Percentiles rank a stretch among this genome's conserved stretches.
Evolutionary conservation across 1,140 invertebrate genomes (phyloP).

Genomic region (Copidosoma floridanum): DNA sequence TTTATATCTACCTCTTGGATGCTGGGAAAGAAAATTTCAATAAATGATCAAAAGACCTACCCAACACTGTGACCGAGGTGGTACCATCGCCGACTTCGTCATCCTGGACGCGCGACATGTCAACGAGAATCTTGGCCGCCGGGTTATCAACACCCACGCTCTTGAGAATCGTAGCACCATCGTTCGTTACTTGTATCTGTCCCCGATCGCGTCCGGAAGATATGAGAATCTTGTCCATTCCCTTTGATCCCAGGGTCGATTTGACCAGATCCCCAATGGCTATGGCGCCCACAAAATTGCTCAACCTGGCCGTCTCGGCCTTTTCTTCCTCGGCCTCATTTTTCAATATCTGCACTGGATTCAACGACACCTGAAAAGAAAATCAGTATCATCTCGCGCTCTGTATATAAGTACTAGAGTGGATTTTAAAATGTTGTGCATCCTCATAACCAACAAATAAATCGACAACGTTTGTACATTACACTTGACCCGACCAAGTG

Average conservation of each 20-base stretch:
- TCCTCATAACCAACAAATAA: constrained; percentile 20
- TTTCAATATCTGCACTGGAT: constrained; percentile 92
- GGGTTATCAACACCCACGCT: constrained; percentile 98
- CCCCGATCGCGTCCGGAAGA: constrained; percentile 78
- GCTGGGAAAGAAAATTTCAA: too few species aligned
- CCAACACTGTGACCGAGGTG: constrained; percentile 95
- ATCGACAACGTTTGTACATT: too few species aligned
- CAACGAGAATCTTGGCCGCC: constrained; percentile 96
- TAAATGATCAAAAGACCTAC: constrained; percentile 49
- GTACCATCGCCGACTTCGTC: constrained; percentile 99
- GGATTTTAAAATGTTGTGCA: too few species aligned
- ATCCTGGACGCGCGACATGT: constrained; percentile 98
- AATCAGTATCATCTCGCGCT: too few species aligned
- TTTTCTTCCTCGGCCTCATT: constrained; percentile 97
- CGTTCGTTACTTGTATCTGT: constrained; percentile 95
- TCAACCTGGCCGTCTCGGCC: constrained; percentile 91
- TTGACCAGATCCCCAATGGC: constrained; percentile 98
- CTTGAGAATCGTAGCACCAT: constrained; percentile 98
- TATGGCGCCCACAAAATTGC: constrained; percentile 96
- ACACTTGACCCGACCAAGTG: too few species aligned
- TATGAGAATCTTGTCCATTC: constrained; percentile 99
- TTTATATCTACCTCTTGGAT: too few species aligned
- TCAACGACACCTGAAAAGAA: constrained; percentile 74
- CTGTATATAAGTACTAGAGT: too few species aligned
- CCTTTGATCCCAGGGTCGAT: constrained; percentile 97